Evolutionary conservation across 2,113 vertebrate genomes (phyloP).

Genomic region (Hyperopisus bebe): DNA sequence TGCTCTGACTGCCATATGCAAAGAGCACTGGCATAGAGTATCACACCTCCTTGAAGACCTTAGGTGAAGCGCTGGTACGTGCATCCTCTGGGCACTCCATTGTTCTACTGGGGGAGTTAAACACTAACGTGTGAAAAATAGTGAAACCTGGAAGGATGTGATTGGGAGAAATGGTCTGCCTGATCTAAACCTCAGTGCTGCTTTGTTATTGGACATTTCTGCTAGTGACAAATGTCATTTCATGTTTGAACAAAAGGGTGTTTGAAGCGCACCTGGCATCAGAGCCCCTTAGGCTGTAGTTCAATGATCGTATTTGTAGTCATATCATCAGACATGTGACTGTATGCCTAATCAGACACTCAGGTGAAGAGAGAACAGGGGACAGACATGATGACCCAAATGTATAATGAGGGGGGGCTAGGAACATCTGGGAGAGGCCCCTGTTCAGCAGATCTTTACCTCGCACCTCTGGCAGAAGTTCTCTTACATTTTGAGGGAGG

Average conservation of each 20-base stretch:
- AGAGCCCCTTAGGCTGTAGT: not conserved
- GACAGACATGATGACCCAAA: not conserved
- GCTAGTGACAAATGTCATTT: no score
- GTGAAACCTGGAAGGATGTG: not conserved
- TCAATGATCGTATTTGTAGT: not conserved
- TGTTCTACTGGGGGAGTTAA: not conserved
- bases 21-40: not conserved
- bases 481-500: not conserved
- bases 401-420: not conserved
- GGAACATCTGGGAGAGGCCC: not conserved
- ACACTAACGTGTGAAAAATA: not conserved
- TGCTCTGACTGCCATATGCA: not conserved
- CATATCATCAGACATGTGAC: no score
- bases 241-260: no score
- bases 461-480: not conserved
- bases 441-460: not conserved
- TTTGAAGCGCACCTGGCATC: not conserved
- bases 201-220: no score
- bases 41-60: not conserved
- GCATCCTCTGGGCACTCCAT: not conserved
- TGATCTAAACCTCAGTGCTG: no score
- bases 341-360: not conserved
- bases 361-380: not conserved
- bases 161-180: no score
- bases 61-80: not conserved